These are phyloP conservation scores for Puma concolor DNA, from an alignment of 2,113 vertebrate genomes.

Conservation along the genomic window DNA sequence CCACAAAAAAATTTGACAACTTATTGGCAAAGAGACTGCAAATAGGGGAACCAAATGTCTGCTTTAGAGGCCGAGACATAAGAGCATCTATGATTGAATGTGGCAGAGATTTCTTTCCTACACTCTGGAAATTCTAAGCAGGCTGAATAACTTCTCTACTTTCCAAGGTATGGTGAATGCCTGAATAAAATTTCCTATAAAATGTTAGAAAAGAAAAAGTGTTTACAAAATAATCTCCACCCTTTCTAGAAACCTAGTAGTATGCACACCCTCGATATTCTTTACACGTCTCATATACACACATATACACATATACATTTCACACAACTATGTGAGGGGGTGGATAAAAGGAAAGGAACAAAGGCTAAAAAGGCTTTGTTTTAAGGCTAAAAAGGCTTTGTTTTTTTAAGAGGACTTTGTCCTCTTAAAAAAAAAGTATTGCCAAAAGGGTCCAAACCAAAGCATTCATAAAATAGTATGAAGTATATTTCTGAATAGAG, in stretches of 20 bases:
- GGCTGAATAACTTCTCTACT: constrained; percentile 12
- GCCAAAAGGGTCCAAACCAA: constrained; percentile 19
- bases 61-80: background rate
- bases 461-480: constrained; percentile 50
- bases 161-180: constrained; percentile 43
- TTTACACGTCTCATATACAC: background rate
- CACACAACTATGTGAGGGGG: background rate
- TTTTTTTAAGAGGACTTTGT: too few relatives aligned
- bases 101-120: constrained; percentile 47
- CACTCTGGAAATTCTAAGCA: constrained; percentile 50
- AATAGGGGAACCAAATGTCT: background rate
- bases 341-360: background rate
- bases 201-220: background rate
- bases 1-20: background rate
- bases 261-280: background rate
- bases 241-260: constrained; percentile 37
- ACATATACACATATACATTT: background rate
- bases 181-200: constrained; percentile 12
- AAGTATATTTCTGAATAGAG: constrained; percentile 49
- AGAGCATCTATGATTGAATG: background rate
- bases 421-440: background rate
- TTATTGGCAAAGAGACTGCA: background rate
- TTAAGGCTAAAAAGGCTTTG: background rate
- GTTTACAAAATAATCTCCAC: constrained; percentile 11
- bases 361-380: background rate